Percentiles rank a stretch among this genome's conserved stretches.
Evolutionary conservation across 1,140 invertebrate species (phyloP).

Genomic region (Zophobas morio): DNA sequence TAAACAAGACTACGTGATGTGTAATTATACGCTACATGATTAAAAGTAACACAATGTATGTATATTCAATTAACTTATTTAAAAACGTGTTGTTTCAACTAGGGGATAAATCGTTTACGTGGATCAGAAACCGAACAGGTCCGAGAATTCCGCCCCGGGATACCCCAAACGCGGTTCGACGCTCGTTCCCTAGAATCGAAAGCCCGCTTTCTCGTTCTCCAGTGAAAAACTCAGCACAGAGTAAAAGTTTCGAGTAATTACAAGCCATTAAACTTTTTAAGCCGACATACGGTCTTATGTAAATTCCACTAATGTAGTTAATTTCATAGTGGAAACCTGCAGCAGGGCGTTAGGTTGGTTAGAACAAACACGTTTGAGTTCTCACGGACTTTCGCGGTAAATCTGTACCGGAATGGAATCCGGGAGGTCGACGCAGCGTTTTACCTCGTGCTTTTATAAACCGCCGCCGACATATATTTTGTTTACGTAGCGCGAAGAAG

Average conservation of each 20-base stretch:
- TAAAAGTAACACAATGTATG: no score
- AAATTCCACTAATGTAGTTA: slow-evolving; percentile 33
- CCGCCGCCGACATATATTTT: slow-evolving; percentile 42
- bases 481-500: slow-evolving; percentile 25
- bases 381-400: slow-evolving; percentile 41
- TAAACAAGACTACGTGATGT: no score
- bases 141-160: no score
- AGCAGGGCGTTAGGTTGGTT: slow-evolving; percentile 28
- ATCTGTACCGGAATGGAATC: slow-evolving; percentile 40
- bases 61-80: no score
- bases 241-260: slow-evolving; percentile 22
- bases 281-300: slow-evolving; percentile 25
- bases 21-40: no score
- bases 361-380: slow-evolving; percentile 43
- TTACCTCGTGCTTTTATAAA: slow-evolving; percentile 24
- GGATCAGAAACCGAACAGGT: no score
- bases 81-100: no score
- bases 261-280: slow-evolving; percentile 33
- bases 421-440: slow-evolving; percentile 30
- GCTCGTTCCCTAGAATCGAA: no score
- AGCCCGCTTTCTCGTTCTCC: no score
- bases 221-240: not conserved
- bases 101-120: no score
- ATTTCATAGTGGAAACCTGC: slow-evolving; percentile 33
- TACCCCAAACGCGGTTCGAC: no score